Evolutionary conservation across 2,113 vertebrate genomes (phyloP).

Genomic region (Genyomyrus donnyi): DNA sequence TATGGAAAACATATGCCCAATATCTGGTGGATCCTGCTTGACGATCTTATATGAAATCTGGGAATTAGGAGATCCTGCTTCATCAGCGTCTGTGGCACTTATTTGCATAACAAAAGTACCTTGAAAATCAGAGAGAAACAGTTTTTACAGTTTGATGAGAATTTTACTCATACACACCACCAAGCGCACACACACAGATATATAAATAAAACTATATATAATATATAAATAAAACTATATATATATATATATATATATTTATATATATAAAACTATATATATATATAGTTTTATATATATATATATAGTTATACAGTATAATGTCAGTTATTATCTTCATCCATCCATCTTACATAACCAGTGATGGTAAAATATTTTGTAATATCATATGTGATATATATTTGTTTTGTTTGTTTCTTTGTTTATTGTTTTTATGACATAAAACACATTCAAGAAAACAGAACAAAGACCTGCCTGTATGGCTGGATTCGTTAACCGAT

Average conservation of each 20-base stretch:
- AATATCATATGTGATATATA: background rate
- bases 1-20: slow-evolving; percentile 45
- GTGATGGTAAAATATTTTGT: background rate
- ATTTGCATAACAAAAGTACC: slow-evolving; percentile 52
- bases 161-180: background rate
- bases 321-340: background rate
- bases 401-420: background rate
- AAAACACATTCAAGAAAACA: background rate
- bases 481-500: slow-evolving; percentile 35
- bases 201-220: too few species aligned
- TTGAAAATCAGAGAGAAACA: slow-evolving; percentile 28
- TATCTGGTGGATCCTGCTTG: slow-evolving; percentile 47
- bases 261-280: background rate
- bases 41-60: slow-evolving; percentile 51
- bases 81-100: slow-evolving; percentile 46
- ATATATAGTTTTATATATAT: background rate
- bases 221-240: too few species aligned
- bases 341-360: background rate
- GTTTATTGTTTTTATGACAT: background rate
- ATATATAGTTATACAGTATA: background rate
- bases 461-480: slow-evolving; percentile 22
- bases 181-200: background rate
- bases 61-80: slow-evolving; percentile 43
- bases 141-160: background rate
- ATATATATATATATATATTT: too few species aligned